Percentiles rank a stretch among this genome's conserved stretches.
These are phyloP conservation scores for Andrena hattorfiana DNA, from an alignment of 2,888 invertebrate genomes.

Conservation along the genomic window DNA sequence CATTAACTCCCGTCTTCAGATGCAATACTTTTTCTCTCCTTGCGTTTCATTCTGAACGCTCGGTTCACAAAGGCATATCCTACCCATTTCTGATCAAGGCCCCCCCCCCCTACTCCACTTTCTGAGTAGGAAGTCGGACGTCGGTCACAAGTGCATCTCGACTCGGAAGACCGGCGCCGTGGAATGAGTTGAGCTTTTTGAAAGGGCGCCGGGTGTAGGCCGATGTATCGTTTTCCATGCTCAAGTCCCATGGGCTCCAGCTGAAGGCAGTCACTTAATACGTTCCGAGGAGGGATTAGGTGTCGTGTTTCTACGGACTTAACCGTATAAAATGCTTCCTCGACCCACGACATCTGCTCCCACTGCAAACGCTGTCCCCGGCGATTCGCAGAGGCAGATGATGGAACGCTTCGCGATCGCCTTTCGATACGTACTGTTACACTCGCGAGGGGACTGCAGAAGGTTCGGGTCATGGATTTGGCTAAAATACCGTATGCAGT, in stretches of 20 bases:
- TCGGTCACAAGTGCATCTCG: constrained; percentile 41
- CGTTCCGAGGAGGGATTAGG: constrained; percentile 80
- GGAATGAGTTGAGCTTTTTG: constrained; percentile 16
- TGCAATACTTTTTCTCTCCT: too few species aligned
- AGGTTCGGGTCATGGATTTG: not conserved
- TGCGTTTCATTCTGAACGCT: too few species aligned
- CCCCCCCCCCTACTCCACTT: constrained; percentile 16
- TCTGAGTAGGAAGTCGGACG: constrained; percentile 42
- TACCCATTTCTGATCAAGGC: not conserved
- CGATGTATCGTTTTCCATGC: constrained; percentile 57
- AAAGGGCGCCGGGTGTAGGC: constrained; percentile 21
- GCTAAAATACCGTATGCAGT: too few species aligned
- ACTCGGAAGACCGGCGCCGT: constrained; percentile 19
- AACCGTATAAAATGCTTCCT: constrained; percentile 71
- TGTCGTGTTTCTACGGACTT: constrained; percentile 79
- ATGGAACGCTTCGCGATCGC: constrained; percentile 4
- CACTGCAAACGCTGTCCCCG: constrained; percentile 15
- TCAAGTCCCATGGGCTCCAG: constrained; percentile 29
- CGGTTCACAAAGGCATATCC: not conserved
- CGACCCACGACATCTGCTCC: constrained; percentile 68
- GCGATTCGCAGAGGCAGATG: constrained; percentile 20
- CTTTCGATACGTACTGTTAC: not conserved
- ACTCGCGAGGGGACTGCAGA: not conserved
- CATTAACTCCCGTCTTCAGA: too few species aligned
- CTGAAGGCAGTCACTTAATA: constrained; percentile 80